These are phyloP conservation scores for Halcyon leucocephala DNA, from an alignment of 2,797 vertebrate genomes.

Conservation along the genomic window DNA sequence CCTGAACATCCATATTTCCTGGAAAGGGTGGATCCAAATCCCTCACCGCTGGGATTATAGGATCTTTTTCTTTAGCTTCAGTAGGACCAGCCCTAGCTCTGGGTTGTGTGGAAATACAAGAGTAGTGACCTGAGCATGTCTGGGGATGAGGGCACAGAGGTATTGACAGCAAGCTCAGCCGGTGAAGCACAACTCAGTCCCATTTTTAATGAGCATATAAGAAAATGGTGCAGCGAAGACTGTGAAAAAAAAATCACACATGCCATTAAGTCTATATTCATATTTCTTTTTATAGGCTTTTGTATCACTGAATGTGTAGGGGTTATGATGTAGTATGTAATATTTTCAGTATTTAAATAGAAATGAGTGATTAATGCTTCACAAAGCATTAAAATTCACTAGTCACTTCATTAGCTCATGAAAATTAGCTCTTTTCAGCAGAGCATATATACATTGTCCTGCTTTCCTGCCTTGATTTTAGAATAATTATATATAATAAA, in stretches of 20 bases:
- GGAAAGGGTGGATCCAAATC: neutral
- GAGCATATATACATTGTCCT: neutral
- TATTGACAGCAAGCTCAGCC: neutral
- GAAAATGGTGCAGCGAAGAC: neutral
- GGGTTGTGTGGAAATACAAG: neutral
- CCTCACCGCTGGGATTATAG: neutral
- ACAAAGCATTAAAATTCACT: neutral
- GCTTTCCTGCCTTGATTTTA: neutral
- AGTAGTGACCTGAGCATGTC: rapidly evolving
- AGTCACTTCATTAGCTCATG: neutral
- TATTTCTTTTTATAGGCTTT: neutral
- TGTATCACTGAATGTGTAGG: neutral
- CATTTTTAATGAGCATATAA: rapidly evolving
- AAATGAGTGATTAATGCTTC: neutral
- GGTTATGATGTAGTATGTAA: neutral
- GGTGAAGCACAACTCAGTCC: neutral
- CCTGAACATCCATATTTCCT: rapidly evolving
- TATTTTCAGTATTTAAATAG: neutral
- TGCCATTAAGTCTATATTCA: neutral
- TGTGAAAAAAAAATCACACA: neutral
- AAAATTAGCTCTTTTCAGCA: neutral
- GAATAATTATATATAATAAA: neutral
- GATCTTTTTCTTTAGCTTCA: neutral
- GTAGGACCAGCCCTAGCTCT: neutral
- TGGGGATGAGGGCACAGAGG: rapidly evolving